Evolutionary conservation across 2,888 invertebrate species (phyloP).

Genomic region (Melipona bicolor): DNA sequence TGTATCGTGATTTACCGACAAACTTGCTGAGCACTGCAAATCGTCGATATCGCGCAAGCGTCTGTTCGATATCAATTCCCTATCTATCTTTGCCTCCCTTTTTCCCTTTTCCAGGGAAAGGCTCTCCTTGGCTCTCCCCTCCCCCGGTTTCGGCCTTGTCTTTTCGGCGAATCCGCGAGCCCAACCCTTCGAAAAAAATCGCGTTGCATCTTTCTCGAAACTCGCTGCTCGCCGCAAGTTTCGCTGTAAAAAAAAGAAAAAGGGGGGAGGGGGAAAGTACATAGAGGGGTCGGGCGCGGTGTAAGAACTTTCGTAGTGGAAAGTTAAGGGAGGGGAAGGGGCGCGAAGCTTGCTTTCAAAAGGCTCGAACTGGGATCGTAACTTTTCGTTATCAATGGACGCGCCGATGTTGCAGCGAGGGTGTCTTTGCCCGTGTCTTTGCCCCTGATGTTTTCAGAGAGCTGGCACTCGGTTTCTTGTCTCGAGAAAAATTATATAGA

Average conservation of each 20-base stretch:
- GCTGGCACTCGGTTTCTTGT: too few relatives aligned
- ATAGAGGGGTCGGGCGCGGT: not conserved
- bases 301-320: not conserved
- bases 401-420: not conserved
- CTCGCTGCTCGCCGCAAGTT: not conserved
- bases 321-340: not conserved
- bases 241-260: not conserved
- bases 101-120: constrained; percentile 3
- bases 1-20: constrained; percentile 77
- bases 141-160: not conserved
- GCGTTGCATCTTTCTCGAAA: not conserved
- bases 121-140: not conserved
- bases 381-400: not conserved
- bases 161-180: not conserved
- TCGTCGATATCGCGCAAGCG: constrained; percentile 38
- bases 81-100: constrained; percentile 48
- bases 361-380: not conserved
- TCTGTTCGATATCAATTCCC: constrained; percentile 72
- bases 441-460: not conserved
- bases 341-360: not conserved
- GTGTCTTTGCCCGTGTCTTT: not conserved
- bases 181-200: not conserved
- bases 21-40: constrained; percentile 72
- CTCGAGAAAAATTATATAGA: too few relatives aligned
- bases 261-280: too few relatives aligned